phyloP scores from a whole-genome alignment of 2,797 vertebrate genomes.

The Onychomys torridus region DNA sequence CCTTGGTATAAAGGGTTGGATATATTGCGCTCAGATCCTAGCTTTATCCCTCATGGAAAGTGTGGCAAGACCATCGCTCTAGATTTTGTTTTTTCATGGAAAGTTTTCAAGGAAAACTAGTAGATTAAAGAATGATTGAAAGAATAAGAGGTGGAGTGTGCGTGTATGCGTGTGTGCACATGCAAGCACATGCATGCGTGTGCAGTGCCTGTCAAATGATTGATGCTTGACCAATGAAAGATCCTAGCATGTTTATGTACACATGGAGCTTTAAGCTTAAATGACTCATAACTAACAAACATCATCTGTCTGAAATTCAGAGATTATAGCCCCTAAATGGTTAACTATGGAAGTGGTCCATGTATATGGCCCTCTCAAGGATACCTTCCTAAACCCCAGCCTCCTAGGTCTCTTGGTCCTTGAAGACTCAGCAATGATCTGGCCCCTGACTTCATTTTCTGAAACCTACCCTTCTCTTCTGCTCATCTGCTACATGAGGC shows the following conservation, averaged over 20 bases:
- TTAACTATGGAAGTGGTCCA: background rate
- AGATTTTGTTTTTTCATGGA: background rate
- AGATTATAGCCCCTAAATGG: background rate
- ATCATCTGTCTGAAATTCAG: background rate
- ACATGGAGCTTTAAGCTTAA: background rate
- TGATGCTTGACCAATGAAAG: background rate
- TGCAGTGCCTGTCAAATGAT: background rate
- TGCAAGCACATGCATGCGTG: too few relatives aligned
- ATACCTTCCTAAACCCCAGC: background rate
- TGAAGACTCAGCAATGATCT: background rate
- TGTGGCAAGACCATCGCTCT: background rate
- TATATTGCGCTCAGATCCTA: background rate
- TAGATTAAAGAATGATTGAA: background rate
- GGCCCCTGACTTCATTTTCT: background rate
- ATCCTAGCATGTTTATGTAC: background rate
- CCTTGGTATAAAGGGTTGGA: background rate
- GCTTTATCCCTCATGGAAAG: background rate
- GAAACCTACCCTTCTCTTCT: background rate
- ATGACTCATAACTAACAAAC: background rate
- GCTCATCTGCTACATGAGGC: background rate
- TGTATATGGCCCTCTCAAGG: background rate
- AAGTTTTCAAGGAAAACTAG: slow-evolving; percentile 44
- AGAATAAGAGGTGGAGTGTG: background rate
- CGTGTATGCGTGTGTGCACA: background rate
- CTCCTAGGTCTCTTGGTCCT: background rate